Evolutionary conservation across 92 coral and sea anemone genomes (phyloP), one percentile per base, ranked within the genome.

Genomic region (Parazoanthus atlanticus): DNA sequence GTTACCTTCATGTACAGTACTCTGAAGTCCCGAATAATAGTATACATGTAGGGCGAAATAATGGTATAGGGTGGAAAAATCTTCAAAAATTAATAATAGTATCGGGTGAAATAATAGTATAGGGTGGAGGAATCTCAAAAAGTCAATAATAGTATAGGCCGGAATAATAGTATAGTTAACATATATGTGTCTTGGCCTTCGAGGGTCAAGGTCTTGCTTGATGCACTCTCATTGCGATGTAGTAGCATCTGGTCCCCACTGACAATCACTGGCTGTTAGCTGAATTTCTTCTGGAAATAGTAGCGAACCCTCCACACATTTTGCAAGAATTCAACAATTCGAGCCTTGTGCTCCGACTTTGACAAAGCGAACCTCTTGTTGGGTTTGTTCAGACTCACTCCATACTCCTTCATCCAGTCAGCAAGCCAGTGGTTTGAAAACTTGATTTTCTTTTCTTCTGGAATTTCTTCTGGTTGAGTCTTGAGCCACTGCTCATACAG

Each of bases 331-430:
- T 81, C 85, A 64, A 64, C 30, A 71, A 81, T 81, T 46, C 75
- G 86, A 81, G 21, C 54, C 86, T 81, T 81, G 75, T 58, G 58
- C 75, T 81, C 75, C 58, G 58, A 81, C 86, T 81, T 81, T 73
- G 86, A 81, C 75, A 81, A 81, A 64, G 85, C 54, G 74, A 81
- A 81, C 52, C 74, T 81, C 85, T 81, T 81, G 86, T 81, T 81
- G 34, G 85, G 74, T 69, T 54, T 81, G 74, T 81, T 81, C 85
- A 81, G 52, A 61, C 85, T 81, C 29, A 81, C 74, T 64, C 89
- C 89, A 86, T 86, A 54, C 43, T 86, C 83, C 73, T 86, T 86
- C 89, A 75, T 86, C 89, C 82, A 86, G 43, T 86, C 89, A 30
- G 73, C 81, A 74, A 86, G 72, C 89, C 81, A 86, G 80, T 86